These are phyloP conservation scores for Phyllopteryx taeniolatus DNA, from an alignment of 2,113 vertebrate species.

Conservation along the genomic window DNA sequence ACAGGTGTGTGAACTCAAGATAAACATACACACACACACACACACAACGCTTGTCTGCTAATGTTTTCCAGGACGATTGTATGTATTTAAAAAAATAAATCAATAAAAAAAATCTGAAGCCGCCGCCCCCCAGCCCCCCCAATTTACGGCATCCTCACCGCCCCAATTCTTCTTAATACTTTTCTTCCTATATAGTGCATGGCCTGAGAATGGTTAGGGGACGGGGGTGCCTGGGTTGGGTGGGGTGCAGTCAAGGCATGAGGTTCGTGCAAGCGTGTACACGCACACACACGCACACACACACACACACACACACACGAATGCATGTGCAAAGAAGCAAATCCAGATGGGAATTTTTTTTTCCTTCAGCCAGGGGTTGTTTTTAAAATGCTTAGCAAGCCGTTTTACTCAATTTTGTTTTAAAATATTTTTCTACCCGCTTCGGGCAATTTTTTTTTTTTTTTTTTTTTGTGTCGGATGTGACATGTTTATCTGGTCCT, in stretches of 20 bases:
- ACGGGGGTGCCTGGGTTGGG: constrained; percentile 3
- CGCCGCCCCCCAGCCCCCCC: constrained; percentile 13
- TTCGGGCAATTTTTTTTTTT: constrained; percentile 46
- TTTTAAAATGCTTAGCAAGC: constrained; percentile 59
- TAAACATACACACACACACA: constrained; percentile 47
- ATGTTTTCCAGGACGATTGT: constrained; percentile 64
- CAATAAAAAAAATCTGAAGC: constrained; percentile 37
- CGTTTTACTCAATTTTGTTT: constrained; percentile 57
- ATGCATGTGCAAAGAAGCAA: constrained; percentile 52
- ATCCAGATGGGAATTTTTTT: constrained; percentile 31
- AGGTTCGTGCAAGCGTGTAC: constrained; percentile 54
- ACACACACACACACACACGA: constrained; percentile 20
- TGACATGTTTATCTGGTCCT: constrained; percentile 65
- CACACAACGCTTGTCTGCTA: constrained; percentile 63
- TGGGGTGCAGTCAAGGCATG: constrained; percentile 61
- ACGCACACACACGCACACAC: constrained; percentile 24
- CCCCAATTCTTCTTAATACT: neutral
- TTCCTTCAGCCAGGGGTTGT: constrained; percentile 45
- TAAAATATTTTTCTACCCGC: constrained; percentile 26
- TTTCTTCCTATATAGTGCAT: constrained; percentile 81
- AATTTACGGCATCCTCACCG: constrained; percentile 7
- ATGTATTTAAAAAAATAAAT: constrained; percentile 40
- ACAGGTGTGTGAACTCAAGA: constrained; percentile 49
- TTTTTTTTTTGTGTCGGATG: constrained; percentile 57
- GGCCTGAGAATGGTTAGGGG: constrained; percentile 91